Evolutionary conservation across 2,888 invertebrate genomes (phyloP), one percentile per base, ranked within the genome.

Genomic region (Suillia variegata): DNA sequence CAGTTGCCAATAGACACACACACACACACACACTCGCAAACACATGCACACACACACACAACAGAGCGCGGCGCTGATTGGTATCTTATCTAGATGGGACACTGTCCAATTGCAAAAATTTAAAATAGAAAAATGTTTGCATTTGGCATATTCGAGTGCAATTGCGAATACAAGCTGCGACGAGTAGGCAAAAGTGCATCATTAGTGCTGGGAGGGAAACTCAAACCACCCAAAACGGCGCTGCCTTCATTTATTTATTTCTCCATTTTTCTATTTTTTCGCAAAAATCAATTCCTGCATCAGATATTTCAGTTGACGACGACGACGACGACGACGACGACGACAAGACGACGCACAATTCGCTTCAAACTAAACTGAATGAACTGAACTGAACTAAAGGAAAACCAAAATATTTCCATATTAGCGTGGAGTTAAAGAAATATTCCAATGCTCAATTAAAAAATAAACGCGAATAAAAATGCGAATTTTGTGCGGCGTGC

Each of bases 31-130:
- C 17, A 52, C 21, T 38, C 38, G 24, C 48, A 8, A 45, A 45
- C 47, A 50, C 18, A 17, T 34, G 69, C 66, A 56, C n/a, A n/a
- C n/a, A n/a, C n/a, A n/a, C n/a, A n/a, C n/a, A n/a, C n/a, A n/a
- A n/a, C n/a, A n/a, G n/a, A n/a, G n/a, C n/a, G n/a, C n/a, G 57
- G 67, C 65, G 69, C 75, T 75, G 79, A 80, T 80, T 80, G 75
- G 71, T 77, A 75, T 76, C 79, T 81, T 80, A 81, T 80, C 80
- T 71, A 71, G 80, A 80, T 80, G 74, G 80, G 81, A 73, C 76
- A 73, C 66, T 76, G 79, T 77, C 80, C 80, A 80, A 77, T 79
- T 78, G 73, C 77, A 50, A 50, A 48, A 67, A 74, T 74, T 64
- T 68, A 71, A 75, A 73, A 75, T 76, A 45, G 45, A 45, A 45